These are phyloP conservation scores for Meles meles DNA, from an alignment of 2,113 vertebrate genomes.

Conservation along the genomic window DNA sequence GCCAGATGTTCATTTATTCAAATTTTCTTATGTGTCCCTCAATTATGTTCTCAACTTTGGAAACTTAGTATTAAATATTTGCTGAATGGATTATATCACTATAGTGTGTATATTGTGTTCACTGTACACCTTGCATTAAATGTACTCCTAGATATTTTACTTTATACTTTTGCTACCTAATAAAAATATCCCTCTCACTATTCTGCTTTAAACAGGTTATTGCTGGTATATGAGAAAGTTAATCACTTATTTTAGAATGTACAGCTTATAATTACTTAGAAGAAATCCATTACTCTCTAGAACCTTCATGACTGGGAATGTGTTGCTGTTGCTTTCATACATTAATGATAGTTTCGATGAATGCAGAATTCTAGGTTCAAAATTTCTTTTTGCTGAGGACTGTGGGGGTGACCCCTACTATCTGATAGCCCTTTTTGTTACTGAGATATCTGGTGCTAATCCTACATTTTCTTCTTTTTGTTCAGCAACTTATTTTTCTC, in stretches of 20 bases:
- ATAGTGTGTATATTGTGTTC: neutral
- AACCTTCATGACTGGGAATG: neutral
- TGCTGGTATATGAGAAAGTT: neutral
- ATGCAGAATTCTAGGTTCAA: neutral
- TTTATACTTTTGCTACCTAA: neutral
- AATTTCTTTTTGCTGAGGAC: conserved; percentile 27
- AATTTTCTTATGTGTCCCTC: neutral
- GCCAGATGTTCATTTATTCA: neutral
- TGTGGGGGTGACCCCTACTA: neutral
- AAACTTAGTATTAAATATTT: neutral
- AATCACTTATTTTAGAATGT: neutral
- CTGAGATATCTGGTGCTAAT: neutral
- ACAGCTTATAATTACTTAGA: neutral
- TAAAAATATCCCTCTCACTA: neutral
- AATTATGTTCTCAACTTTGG: neutral
- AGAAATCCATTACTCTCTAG: neutral
- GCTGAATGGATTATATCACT: neutral
- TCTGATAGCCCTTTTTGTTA: neutral
- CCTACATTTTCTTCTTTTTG: neutral
- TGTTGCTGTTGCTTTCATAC: neutral
- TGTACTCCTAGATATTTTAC: neutral
- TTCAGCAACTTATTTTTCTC: neutral
- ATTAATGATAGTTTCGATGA: neutral
- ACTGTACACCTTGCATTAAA: neutral
- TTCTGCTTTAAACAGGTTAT: neutral